These are phyloP conservation scores for Tringa solitaria DNA, from an alignment of 2,113 vertebrate genomes.

Conservation along the genomic window DNA sequence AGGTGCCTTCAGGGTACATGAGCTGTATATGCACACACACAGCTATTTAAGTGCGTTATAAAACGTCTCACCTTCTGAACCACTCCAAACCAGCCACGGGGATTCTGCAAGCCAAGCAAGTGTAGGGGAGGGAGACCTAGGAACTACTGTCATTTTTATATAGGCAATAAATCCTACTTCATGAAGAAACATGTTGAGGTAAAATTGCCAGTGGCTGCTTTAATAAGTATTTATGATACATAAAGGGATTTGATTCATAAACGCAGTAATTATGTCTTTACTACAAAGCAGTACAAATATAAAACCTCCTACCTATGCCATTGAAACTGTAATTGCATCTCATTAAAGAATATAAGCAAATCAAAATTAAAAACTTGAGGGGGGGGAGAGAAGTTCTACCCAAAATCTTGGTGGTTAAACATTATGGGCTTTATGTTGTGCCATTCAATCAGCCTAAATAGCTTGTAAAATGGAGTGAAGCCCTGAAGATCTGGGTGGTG, in stretches of 20 bases:
- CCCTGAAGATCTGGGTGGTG: slow-evolving; percentile 18
- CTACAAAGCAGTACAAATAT: slow-evolving; percentile 70
- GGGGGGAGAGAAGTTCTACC: not conserved
- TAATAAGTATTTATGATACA: slow-evolving; percentile 72
- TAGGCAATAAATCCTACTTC: slow-evolving; percentile 61
- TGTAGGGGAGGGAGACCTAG: slow-evolving; percentile 18
- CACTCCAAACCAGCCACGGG: not conserved
- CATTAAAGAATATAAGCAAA: slow-evolving; percentile 66
- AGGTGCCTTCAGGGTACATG: slow-evolving; percentile 6
- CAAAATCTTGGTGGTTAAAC: not conserved
- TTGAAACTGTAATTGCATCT: slow-evolving; percentile 60
- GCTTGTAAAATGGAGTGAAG: not conserved
- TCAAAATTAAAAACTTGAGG: slow-evolving; percentile 57
- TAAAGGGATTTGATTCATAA: slow-evolving; percentile 68
- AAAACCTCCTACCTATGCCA: slow-evolving; percentile 64
- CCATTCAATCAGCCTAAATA: slow-evolving; percentile 45
- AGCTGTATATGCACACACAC: not conserved
- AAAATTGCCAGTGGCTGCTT: slow-evolving; percentile 62
- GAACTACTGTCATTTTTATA: slow-evolving; percentile 52
- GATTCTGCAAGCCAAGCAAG: slow-evolving; percentile 59
- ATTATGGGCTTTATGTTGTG: slow-evolving; percentile 31
- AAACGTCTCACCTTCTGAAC: slow-evolving; percentile 47
- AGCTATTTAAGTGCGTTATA: not conserved
- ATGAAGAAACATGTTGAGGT: slow-evolving; percentile 62
- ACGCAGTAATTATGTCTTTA: slow-evolving; percentile 56